phyloP scores from a whole-genome alignment of 2,888 invertebrate genomes.

The Idaea aversata region DNA sequence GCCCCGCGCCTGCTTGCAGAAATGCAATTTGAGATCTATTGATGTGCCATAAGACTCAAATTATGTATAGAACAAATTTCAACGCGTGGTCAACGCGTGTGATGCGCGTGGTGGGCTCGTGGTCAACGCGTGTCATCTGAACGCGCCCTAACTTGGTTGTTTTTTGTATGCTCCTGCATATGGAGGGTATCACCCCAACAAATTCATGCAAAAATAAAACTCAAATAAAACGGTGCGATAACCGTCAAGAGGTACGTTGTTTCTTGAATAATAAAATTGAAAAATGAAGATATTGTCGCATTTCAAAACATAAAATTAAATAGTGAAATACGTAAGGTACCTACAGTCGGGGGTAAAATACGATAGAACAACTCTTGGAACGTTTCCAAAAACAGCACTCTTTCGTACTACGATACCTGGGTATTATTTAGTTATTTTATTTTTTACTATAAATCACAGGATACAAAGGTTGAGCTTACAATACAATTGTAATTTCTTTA shows the following conservation, averaged over 20 bases:
- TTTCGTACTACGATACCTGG: constrained; percentile 25
- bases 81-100: no score
- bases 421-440: constrained; percentile 23
- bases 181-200: not conserved
- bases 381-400: constrained; percentile 21
- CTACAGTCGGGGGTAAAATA: constrained; percentile 18
- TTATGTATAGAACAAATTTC: no score
- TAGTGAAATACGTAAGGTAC: constrained; percentile 8
- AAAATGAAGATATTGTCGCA: constrained; percentile 6
- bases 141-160: no score
- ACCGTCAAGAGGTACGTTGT: not conserved
- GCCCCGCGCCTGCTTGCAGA: no score
- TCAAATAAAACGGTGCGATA: not conserved
- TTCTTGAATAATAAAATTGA: constrained; percentile 1
- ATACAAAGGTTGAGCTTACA: constrained; percentile 3
- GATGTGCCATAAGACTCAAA: no score
- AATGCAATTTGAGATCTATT: no score
- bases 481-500: not conserved
- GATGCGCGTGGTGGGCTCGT: no score
- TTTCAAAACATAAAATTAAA: constrained; percentile 16
- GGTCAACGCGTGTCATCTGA: no score
- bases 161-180: no score
- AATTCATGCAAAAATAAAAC: not conserved
- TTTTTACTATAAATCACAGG: constrained; percentile 18
- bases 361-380: constrained; percentile 21